phyloP scores from a whole-genome alignment of 2,888 invertebrate species.

The Melitaea athalia region DNA sequence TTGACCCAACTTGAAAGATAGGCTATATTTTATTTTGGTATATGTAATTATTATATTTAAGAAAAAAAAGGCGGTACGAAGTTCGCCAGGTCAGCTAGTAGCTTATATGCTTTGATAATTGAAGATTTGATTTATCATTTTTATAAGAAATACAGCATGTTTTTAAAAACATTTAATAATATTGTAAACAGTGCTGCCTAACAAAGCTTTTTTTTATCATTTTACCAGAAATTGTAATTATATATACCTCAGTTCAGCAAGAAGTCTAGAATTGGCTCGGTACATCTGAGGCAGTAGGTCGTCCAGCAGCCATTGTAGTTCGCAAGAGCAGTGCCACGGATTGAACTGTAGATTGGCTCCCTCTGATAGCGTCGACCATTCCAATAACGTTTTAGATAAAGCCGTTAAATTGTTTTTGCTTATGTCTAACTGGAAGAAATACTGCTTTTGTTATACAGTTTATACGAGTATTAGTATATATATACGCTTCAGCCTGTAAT shows the following conservation, averaged over 20 bases:
- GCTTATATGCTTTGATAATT: too few relatives aligned
- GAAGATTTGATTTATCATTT: too few relatives aligned
- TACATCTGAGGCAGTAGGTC: slow-evolving; percentile 78
- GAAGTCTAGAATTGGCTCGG: slow-evolving; percentile 61
- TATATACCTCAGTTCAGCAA: slow-evolving; percentile 80
- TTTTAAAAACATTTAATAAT: too few relatives aligned
- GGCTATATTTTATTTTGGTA: too few relatives aligned
- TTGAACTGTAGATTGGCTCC: slow-evolving; percentile 83
- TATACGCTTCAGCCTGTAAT: too few relatives aligned
- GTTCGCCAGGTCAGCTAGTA: too few relatives aligned
- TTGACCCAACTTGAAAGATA: too few relatives aligned
- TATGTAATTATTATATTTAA: too few relatives aligned
- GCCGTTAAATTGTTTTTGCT: slow-evolving; percentile 77
- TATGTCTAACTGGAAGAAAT: slow-evolving; percentile 76
- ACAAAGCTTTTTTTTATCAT: background rate
- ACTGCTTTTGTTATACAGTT: slow-evolving; percentile 7
- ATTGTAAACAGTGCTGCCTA: background rate
- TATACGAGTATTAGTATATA: too few relatives aligned
- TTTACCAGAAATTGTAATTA: background rate
- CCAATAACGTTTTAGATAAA: slow-evolving; percentile 64
- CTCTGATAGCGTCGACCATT: slow-evolving; percentile 61
- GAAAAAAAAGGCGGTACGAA: too few relatives aligned
- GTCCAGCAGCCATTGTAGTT: slow-evolving; percentile 82
- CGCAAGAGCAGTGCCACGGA: slow-evolving; percentile 84
- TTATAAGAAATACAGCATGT: too few relatives aligned